Evolutionary conservation across 2,797 vertebrate genomes (phyloP).

Genomic region (Coranthus polyacanthus): DNA sequence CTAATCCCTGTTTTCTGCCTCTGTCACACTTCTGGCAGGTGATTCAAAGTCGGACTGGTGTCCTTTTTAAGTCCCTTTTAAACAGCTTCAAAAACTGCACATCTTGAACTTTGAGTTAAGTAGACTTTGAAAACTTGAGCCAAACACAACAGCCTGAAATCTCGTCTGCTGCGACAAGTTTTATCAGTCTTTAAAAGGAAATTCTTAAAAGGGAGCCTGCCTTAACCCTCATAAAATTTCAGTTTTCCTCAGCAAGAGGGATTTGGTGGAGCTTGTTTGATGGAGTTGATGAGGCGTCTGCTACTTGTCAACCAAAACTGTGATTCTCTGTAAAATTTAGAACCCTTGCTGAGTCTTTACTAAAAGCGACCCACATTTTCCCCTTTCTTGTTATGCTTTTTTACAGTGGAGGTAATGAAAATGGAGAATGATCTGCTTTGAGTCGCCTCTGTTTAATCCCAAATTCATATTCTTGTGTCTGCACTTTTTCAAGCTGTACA

Average conservation of each 20-base stretch:
- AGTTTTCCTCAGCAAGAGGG: conserved; percentile 32
- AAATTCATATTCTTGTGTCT: conserved; percentile 18
- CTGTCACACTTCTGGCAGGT: conserved; percentile 49
- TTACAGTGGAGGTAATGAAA: conserved; percentile 11
- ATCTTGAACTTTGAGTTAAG: conserved; percentile 31
- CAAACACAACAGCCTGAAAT: conserved; percentile 31
- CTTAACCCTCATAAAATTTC: conserved; percentile 57
- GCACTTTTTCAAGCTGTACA: background rate
- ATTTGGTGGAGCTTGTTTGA: conserved; percentile 21
- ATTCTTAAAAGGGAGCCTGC: conserved; percentile 30
- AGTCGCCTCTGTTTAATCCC: conserved; percentile 36
- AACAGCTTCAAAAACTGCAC: conserved; percentile 38
- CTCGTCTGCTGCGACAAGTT: conserved; percentile 44
- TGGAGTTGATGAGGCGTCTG: conserved; percentile 20
- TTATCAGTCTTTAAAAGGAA: conserved; percentile 56
- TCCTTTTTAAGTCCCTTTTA: conserved; percentile 51
- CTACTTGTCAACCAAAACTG: conserved; percentile 56
- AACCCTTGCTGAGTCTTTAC: conserved; percentile 23
- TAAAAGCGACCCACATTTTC: conserved; percentile 25
- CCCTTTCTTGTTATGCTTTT: conserved; percentile 8
- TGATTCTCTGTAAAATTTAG: conserved; percentile 38
- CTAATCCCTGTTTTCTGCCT: conserved; percentile 55
- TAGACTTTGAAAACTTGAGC: conserved; percentile 44
- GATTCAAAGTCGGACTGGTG: conserved; percentile 47
- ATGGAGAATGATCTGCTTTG: conserved; percentile 23